A percentile compares a stretch with the other conserved stretches of the same genome.
phyloP scores from a whole-genome alignment of 2,113 vertebrate genomes.

The Uria lomvia region DNA sequence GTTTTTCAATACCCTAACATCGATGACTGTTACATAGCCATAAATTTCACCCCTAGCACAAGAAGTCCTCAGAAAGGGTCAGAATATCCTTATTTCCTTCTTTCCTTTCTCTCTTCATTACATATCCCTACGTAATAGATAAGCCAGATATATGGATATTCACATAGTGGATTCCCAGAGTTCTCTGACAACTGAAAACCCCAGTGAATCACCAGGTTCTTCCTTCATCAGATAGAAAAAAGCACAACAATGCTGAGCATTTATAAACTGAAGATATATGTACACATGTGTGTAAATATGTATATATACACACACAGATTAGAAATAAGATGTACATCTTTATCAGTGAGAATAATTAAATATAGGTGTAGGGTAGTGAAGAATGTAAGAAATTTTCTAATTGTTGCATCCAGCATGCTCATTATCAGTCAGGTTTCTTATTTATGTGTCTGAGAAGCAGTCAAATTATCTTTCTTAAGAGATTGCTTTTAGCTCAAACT shows the following conservation, averaged over 20 bases:
- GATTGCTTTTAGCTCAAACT: background rate
- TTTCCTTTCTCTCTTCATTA: background rate
- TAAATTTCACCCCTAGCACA: background rate
- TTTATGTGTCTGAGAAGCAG: background rate
- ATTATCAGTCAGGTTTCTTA: background rate
- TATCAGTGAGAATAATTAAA: background rate
- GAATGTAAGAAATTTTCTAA: background rate
- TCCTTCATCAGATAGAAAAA: background rate
- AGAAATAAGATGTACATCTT: background rate
- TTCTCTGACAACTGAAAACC: background rate
- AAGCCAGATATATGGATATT: background rate
- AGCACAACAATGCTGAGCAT: background rate
- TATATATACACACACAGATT: background rate
- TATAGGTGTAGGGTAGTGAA: background rate
- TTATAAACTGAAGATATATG: background rate
- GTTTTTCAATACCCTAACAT: background rate
- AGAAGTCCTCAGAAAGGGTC: background rate
- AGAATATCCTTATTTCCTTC: background rate
- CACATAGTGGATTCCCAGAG: background rate
- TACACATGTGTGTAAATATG: background rate
- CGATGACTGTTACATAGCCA: background rate
- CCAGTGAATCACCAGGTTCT: background rate
- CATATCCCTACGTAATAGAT: background rate
- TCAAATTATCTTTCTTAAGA: background rate
- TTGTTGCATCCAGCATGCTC: background rate